Percentiles rank a stretch among this genome's conserved stretches.
These are phyloP conservation scores for Periophthalmus modestus DNA, from an alignment of 2,113 vertebrate genomes.

Conservation along the genomic window DNA sequence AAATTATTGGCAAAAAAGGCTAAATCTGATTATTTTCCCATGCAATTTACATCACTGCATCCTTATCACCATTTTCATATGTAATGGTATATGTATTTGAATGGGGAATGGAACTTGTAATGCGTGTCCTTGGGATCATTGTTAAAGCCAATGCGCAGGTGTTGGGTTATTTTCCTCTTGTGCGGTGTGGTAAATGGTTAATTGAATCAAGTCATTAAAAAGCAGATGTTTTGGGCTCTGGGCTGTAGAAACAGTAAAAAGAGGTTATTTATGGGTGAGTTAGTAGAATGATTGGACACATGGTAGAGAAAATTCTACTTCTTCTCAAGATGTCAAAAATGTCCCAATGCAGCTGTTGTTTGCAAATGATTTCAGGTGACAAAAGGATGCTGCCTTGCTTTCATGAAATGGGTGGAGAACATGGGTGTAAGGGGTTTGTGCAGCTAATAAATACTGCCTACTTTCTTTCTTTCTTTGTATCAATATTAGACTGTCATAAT, in stretches of 20 bases:
- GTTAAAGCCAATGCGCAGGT: constrained; percentile 18
- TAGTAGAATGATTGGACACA: background rate
- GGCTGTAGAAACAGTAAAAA: constrained; percentile 10
- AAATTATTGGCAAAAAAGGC: background rate
- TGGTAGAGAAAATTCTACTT: background rate
- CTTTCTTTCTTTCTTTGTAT: too few relatives aligned
- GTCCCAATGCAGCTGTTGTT: background rate
- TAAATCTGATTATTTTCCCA: constrained; percentile 6
- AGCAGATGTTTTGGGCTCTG: constrained; percentile 47
- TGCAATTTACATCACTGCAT: background rate
- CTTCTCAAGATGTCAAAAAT: background rate
- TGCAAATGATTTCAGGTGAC: background rate
- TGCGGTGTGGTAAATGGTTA: constrained; percentile 53
- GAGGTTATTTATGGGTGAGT: constrained; percentile 10
- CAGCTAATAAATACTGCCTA: too few relatives aligned
- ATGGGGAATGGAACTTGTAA: background rate
- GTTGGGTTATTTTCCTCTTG: constrained; percentile 22
- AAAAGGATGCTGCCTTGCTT: background rate
- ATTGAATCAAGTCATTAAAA: constrained; percentile 53
- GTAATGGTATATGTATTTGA: constrained; percentile 1
- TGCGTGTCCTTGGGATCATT: constrained; percentile 18
- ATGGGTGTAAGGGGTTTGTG: too few relatives aligned
- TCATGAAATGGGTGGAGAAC: too few relatives aligned
- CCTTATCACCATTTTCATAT: background rate
- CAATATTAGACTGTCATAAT: too few relatives aligned